These are phyloP conservation scores for Eptesicus fuscus DNA, from an alignment of 2,113 vertebrate genomes.

Conservation along the genomic window DNA sequence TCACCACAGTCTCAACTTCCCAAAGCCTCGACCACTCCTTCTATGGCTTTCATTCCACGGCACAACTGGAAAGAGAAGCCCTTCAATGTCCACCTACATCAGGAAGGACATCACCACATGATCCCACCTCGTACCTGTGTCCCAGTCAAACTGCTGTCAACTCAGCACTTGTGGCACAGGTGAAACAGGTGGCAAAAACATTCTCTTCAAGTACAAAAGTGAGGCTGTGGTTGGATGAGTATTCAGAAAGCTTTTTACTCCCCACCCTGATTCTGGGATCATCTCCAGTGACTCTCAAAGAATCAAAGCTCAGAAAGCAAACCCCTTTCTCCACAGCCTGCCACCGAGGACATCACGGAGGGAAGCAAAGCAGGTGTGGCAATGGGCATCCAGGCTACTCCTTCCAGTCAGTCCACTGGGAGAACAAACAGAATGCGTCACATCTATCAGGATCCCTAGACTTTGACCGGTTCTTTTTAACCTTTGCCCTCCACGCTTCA, in stretches of 20 bases:
- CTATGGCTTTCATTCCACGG: neutral
- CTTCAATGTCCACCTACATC: neutral
- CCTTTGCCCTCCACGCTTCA: neutral
- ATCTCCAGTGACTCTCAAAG: neutral
- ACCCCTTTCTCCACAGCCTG: neutral
- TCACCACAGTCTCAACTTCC: neutral
- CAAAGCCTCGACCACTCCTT: neutral
- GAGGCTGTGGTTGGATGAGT: neutral
- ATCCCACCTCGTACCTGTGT: neutral
- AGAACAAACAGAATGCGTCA: neutral
- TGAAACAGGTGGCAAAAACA: neutral
- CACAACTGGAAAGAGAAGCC: neutral
- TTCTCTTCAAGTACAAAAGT: neutral
- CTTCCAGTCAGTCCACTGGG: neutral
- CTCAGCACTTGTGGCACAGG: neutral
- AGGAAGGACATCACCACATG: neutral
- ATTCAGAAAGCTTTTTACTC: neutral
- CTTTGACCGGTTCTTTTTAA: neutral
- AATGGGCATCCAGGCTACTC: neutral
- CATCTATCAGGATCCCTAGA: neutral
- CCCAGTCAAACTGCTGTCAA: neutral
- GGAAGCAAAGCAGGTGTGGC: neutral
- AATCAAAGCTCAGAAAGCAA: constrained; percentile 15
- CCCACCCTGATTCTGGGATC: neutral
- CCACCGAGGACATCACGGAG: neutral